These are phyloP conservation scores for Corticium candelabrum DNA, from an alignment of 37 sponge, comb jelly and placozoan species.

Conservation along the genomic window DNA sequence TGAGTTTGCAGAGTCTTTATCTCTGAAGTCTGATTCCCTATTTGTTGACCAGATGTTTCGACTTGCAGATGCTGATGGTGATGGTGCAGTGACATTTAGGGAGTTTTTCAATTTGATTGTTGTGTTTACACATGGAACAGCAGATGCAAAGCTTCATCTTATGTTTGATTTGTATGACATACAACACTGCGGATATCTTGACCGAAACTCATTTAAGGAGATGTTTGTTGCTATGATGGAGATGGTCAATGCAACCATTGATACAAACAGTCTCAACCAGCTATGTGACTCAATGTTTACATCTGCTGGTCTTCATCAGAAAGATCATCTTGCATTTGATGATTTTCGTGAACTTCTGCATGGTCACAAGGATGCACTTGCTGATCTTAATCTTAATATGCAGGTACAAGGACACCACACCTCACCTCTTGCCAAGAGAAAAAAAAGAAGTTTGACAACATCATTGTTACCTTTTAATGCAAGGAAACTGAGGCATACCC, in stretches of 20 bases:
- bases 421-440: too few relatives aligned
- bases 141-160: slow-evolving; percentile 80
- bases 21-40: slow-evolving; percentile 63
- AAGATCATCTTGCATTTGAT: slow-evolving; percentile 49
- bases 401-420: too few relatives aligned
- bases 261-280: slow-evolving; percentile 16
- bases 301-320: slow-evolving; percentile 68
- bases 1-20: slow-evolving; percentile 90
- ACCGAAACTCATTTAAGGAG: slow-evolving; percentile 61
- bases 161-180: slow-evolving; percentile 97
- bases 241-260: slow-evolving; percentile 77
- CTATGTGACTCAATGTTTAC: slow-evolving; percentile 75
- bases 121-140: slow-evolving; percentile 69
- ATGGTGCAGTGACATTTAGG: slow-evolving; percentile 77
- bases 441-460: too few relatives aligned
- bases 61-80: slow-evolving; percentile 77
- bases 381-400: slow-evolving; percentile 58
- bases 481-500: too few relatives aligned
- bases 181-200: slow-evolving; percentile 51
- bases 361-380: slow-evolving; percentile 84
- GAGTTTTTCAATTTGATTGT: slow-evolving; percentile 90
- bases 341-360: slow-evolving; percentile 83
- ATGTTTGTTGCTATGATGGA: slow-evolving; percentile 97
- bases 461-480: too few relatives aligned
- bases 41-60: slow-evolving; percentile 96